Evolutionary conservation across 2,797 vertebrate genomes (phyloP).

Genomic region (Macropus fuliginosus): DNA sequence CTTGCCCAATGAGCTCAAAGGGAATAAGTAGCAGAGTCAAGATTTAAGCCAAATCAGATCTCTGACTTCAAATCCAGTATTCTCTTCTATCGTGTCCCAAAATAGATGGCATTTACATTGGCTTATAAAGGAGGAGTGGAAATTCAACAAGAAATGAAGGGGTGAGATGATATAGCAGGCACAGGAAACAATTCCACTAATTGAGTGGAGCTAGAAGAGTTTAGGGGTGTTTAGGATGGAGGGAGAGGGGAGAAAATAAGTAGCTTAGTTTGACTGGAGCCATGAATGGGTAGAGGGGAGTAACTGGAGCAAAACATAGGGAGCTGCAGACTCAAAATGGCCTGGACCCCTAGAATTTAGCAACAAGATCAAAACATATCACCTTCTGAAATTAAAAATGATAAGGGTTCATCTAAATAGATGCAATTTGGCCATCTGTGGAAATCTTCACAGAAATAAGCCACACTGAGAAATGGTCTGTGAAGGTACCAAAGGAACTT

Average conservation of each 20-base stretch:
- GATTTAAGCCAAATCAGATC: not conserved
- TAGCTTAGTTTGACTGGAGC: not conserved
- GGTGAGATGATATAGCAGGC: not conserved
- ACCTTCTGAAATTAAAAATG: not conserved
- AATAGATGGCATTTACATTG: not conserved
- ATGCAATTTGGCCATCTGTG: not conserved
- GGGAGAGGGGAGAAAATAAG: not conserved
- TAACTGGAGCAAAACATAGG: not conserved
- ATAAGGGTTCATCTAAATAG: not conserved
- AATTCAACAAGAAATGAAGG: not conserved
- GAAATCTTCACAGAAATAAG: not conserved
- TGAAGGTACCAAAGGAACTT: not conserved
- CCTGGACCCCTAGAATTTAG: not conserved
- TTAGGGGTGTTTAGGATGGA: not conserved
- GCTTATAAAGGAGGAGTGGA: not conserved
- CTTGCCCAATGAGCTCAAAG: not conserved
- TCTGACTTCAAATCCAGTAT: not conserved
- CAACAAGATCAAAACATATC: not conserved
- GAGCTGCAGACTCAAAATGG: not conserved
- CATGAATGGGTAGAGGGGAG: not conserved
- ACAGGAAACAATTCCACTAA: not conserved
- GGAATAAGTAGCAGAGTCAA: not conserved
- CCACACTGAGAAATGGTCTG: not conserved
- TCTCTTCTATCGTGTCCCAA: not conserved
- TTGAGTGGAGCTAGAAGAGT: not conserved